Percentiles rank a stretch among this genome's conserved stretches.
phyloP scores from a whole-genome alignment of 1,140 invertebrate genomes.

The Sycobia sp. region DNA sequence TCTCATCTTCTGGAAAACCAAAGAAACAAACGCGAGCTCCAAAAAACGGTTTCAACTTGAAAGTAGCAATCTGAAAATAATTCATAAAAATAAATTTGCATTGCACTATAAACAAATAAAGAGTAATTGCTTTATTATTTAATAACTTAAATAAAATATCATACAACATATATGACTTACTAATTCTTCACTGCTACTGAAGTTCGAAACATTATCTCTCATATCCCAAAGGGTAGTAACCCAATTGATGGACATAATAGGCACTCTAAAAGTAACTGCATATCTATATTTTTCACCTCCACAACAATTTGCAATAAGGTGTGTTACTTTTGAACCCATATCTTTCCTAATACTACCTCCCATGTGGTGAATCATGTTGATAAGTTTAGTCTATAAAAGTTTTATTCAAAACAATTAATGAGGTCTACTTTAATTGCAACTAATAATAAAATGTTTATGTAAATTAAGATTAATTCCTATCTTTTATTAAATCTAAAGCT shows the following conservation, averaged over 20 bases:
- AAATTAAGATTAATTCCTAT: no score
- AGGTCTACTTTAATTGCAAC: no score
- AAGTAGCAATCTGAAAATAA: conserved; percentile 50
- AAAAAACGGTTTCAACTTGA: conserved; percentile 86
- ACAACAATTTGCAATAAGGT: conserved; percentile 86
- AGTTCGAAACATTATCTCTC: conserved; percentile 72
- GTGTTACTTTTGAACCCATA: conserved; percentile 84
- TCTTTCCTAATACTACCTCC: conserved; percentile 91
- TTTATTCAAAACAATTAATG: conserved; percentile 7
- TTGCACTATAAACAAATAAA: neutral
- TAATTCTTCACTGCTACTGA: conserved; percentile 66
- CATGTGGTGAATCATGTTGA: conserved; percentile 90
- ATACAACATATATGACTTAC: conserved; percentile 61
- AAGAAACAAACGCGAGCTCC: conserved; percentile 85
- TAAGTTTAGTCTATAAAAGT: conserved; percentile 73
- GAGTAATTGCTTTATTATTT: neutral
- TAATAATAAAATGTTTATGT: no score
- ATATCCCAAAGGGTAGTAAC: conserved; percentile 83
- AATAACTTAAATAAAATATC: neutral
- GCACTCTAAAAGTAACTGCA: conserved; percentile 85
- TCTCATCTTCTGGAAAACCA: conserved; percentile 87
- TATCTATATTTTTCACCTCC: conserved; percentile 85
- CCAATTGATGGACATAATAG: conserved; percentile 88
- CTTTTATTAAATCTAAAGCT: no score
- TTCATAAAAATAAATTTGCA: neutral